phyloP scores from a whole-genome alignment of 1,140 invertebrate species.

The Drosophila chauvacae region DNA sequence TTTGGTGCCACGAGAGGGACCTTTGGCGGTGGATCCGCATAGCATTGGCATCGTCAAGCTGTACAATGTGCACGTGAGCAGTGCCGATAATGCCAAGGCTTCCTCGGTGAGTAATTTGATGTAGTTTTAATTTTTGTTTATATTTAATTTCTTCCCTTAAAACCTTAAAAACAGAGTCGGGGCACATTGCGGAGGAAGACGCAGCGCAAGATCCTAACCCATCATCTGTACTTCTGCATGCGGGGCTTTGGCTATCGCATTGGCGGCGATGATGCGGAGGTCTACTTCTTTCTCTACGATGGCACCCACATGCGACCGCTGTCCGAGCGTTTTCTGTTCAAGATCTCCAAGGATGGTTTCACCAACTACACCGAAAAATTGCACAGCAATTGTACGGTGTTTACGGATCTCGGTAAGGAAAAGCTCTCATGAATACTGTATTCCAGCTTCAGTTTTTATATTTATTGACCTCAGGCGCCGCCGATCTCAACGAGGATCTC shows the following conservation, averaged over 20 bases:
- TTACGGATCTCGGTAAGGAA: constrained; percentile 87
- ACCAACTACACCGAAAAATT: constrained; percentile 95
- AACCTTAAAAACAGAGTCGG: constrained; percentile 86
- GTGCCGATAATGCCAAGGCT: constrained; percentile 91
- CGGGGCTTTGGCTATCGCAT: constrained; percentile 93
- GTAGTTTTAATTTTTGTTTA: not conserved
- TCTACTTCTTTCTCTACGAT: constrained; percentile 95
- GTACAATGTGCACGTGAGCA: constrained; percentile 93
- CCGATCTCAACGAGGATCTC: constrained; percentile 92
- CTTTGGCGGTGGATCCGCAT: constrained; percentile 94
- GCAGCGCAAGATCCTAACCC: constrained; percentile 89
- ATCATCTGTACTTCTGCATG: constrained; percentile 95
- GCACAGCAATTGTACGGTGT: constrained; percentile 94
- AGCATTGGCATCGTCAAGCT: constrained; percentile 94
- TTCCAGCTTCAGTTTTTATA: not conserved
- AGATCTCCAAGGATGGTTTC: constrained; percentile 94
- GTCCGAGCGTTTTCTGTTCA: constrained; percentile 94
- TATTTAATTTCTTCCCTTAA: not conserved
- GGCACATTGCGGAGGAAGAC: constrained; percentile 89
- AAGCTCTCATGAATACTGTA: not conserved
- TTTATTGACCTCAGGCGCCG: constrained; percentile 86
- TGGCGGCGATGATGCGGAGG: constrained; percentile 94
- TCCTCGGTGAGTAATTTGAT: constrained; percentile 87
- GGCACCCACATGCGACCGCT: constrained; percentile 89
- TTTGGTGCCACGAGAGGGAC: constrained; percentile 93